Evolutionary conservation across 2,888 invertebrate genomes (phyloP), one percentile per base, ranked within the genome.

Genomic region (Meiosimyza decipiens): DNA sequence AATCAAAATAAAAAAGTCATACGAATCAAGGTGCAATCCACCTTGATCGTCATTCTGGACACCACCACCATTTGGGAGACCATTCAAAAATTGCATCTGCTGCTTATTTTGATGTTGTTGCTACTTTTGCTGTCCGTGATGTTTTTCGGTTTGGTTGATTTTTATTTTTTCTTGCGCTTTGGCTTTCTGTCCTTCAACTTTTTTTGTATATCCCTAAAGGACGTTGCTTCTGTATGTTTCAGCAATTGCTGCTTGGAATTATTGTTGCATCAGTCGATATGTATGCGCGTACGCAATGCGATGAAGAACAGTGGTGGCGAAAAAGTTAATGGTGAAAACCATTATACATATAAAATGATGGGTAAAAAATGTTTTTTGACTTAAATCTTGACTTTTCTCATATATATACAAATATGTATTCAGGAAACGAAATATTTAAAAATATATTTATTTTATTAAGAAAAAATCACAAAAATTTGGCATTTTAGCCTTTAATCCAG

Each of bases 11-110:
- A 71, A 68, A 71, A 71, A 40, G 40, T 47, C 73, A 71, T 74
- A 22, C 54, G 40, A 63, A 77, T 78, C 78, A 79, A 79, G 79
- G 79, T 79, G 79, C 75, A 79, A 76, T 79, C 50, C 79, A 79
- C 76, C 76, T 79, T 76, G 76, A 77, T 76, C 73, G 69, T 66
- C 72, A 74, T 73, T 71, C 64, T 64, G 52, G 68, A 73, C 71
- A 60, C 71, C 67, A 50, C 64, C 60, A 40, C 63, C 71, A 67
- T 18, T 64, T 55, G 57, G 57, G 60, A 71, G 51, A 68, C 40
- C 60, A 52, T 69, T 60, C 64, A 74, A 62, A 72, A 50, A 65
- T 51, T 74, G 66, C 77, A 77, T 77, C 77, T 77, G 77, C 77
- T 76, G 67, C 16, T 22, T 40, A 54, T 71, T 47, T 76, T 60